Base-by-base conservation (phyloP, 1,140 invertebrate genomes). In the Phymorhynchus buccinoides region DNA sequence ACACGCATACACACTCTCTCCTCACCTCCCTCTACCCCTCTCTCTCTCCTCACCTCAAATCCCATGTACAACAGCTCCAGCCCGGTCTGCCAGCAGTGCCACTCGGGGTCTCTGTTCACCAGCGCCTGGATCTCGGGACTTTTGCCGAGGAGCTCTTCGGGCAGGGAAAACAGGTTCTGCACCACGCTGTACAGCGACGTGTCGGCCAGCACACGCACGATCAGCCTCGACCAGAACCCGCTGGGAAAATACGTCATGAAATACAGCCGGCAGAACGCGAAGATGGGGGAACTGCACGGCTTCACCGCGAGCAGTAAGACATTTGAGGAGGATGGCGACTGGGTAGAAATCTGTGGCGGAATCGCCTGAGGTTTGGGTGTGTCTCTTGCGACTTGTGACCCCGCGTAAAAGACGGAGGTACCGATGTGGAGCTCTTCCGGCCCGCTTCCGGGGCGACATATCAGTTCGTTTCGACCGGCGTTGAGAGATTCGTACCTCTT, bases 161-260 rank as follows among this genome's bases (percentile, higher is more conserved):
- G 88, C 30, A 91, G 77, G 16, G 52, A 83, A 81, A 90, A 91
- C 83, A 92, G 82, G 12, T 88, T 85, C 12, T 68, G 77, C 1
- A 89, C 88, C 84, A 89, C 89, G 1, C 84, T 95, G 94, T 52
- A 89, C 18, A 92, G 71, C 12, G 88, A 83, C 22, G 84, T 96
- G 92, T 99, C 98, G 0, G 97, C 97, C 39, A 99, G 93, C 78
- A 99, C 96, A 35, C 98, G 94, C 0, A 98, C 98, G 22, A 98
- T 97, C 3, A 99, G 94, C 16, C 98, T 94, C 0, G 98, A 97
- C 99, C 98, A 99, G 93, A 99, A 99, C 0, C 99, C 99, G 88
- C 97, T 97, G 0, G 99, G 99, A 91, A 99, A 97, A 93, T 99
- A 99, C 0, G 98, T 98, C 95, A 99, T 96, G 7, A 94, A 88